Base-by-base conservation (phyloP, 1,140 invertebrate species). In the Cepaea nemoralis region DNA sequence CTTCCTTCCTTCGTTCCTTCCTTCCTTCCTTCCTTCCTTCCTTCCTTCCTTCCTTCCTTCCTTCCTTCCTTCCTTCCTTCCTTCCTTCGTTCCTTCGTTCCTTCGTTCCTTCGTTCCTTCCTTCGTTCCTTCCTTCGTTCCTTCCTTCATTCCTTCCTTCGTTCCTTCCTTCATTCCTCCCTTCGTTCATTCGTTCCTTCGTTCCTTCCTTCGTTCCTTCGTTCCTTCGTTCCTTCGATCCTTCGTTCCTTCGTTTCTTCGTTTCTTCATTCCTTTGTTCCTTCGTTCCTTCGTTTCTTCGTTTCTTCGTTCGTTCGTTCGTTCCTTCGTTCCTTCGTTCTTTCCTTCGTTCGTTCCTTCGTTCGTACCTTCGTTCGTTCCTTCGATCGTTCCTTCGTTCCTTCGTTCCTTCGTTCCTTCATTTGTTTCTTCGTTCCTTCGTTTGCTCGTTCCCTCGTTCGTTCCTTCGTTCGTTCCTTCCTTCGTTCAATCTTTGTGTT, bases 201-300 rank as follows among this genome's bases (percentile, higher is more conserved):
- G n/a, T n/a, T n/a, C n/a, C 14, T 55, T 55, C 50, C 50, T 55
- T 55, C 50, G 50, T 55, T 55, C 50, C 14, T 55, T 55, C 50
- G 50, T 55, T 55, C 50, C 14, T 55, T 55, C 50, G 50, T 55
- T 55, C 50, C 50, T 55, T 55, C 50, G 50, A 55, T 55, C 50
- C 50, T 55, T 55, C 50, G 50, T 55, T 55, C 50, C 50, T 55
- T 55, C 50, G n/a, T n/a, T n/a, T n/a, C n/a, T n/a, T n/a, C n/a
- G n/a, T n/a, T n/a, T n/a, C n/a, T n/a, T n/a, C n/a, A n/a, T n/a
- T n/a, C n/a, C n/a, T n/a, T n/a, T n/a, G n/a, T n/a, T n/a, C n/a
- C n/a, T n/a, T n/a, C n/a, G n/a, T n/a, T n/a, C n/a, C n/a, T n/a
- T n/a, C n/a, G n/a, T n/a, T n/a, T n/a, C n/a, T n/a, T n/a, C n/a